phyloP scores from a whole-genome alignment of 2,113 vertebrate species.

The Aramus guarauna region DNA sequence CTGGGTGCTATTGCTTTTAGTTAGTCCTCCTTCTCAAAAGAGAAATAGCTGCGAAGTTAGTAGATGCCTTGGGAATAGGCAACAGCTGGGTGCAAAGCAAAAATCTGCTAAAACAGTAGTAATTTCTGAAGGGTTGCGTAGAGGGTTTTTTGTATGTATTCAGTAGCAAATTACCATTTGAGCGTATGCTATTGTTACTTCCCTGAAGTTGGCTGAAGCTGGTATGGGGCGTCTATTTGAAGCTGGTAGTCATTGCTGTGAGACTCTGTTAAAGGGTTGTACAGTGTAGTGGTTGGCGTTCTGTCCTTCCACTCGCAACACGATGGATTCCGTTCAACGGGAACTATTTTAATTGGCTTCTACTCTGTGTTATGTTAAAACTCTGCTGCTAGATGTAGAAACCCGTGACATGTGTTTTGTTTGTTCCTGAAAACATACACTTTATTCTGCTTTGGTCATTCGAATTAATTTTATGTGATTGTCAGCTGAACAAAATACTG shows the following conservation, averaged over 20 bases:
- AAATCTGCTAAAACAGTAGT: not conserved
- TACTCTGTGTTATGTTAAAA: not conserved
- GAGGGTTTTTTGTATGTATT: not conserved
- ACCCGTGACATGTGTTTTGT: slow-evolving; percentile 17
- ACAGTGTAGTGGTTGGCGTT: not conserved
- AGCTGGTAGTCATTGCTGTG: not conserved
- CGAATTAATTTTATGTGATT: not conserved
- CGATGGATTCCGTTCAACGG: not conserved
- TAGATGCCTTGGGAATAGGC: not conserved
- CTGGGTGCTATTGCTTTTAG: not conserved
- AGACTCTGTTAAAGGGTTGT: not conserved
- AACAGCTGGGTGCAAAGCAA: not conserved
- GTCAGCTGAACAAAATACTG: not conserved
- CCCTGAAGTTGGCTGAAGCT: not conserved
- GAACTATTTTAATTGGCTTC: slow-evolving; percentile 12
- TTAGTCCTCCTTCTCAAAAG: not conserved
- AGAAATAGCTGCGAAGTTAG: not conserved
- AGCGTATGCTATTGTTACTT: not conserved
- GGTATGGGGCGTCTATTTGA: not conserved
- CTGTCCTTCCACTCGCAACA: not conserved
- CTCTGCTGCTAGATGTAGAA: not conserved
- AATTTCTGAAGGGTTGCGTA: not conserved
- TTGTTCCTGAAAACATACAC: slow-evolving; percentile 26
- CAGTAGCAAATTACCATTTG: not conserved
- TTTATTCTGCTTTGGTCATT: slow-evolving; percentile 41